These are phyloP conservation scores for Tetranychus cinnabarinus DNA, from an alignment of 1,140 invertebrate genomes.

Conservation along the genomic window DNA sequence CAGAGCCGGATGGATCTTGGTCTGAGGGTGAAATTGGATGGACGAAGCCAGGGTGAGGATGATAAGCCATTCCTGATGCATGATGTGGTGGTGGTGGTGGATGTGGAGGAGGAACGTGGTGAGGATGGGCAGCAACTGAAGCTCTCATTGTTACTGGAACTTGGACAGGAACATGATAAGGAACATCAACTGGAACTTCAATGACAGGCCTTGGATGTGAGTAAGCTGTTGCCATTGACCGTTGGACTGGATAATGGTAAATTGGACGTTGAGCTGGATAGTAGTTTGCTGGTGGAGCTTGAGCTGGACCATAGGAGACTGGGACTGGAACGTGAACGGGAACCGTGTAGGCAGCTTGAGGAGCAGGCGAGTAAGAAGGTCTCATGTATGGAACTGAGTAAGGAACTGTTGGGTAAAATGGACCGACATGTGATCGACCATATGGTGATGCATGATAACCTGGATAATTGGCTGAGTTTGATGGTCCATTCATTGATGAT, in stretches of 20 bases:
- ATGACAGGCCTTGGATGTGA: neutral
- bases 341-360: neutral
- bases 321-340: slow-evolving; percentile 3
- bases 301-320: neutral
- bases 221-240: neutral
- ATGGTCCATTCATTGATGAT: neutral
- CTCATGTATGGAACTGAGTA: neutral
- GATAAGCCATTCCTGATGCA: neutral
- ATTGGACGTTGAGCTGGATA: neutral
- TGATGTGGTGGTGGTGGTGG: neutral
- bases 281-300: neutral
- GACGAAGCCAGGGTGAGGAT: neutral
- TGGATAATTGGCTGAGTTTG: neutral
- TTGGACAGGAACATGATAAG: neutral
- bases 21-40: neutral
- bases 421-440: neutral
- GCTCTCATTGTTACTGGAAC: neutral
- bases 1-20: neutral
- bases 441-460: neutral
- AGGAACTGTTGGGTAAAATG: neutral
- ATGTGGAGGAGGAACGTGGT: neutral
- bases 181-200: slow-evolving; percentile 3
- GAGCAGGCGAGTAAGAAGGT: neutral
- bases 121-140: neutral
- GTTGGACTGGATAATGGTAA: neutral